A percentile compares a stretch with the other conserved stretches of the same genome.
Evolutionary conservation across 92 coral and sea anemone genomes (phyloP).

Genomic region (Umimayanthus chanpuru): DNA sequence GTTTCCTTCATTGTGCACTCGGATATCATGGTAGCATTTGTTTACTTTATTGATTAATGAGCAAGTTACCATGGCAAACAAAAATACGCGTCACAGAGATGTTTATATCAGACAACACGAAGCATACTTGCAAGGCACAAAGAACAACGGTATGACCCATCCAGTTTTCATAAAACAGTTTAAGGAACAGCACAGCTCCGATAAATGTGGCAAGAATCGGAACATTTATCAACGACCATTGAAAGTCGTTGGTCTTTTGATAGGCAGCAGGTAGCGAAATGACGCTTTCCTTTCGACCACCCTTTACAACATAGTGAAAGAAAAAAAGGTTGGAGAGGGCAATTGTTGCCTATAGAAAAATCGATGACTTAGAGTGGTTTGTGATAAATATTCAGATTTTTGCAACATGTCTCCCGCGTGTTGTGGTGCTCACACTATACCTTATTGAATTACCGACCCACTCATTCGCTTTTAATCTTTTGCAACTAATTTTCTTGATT

Average conservation of each 20-base stretch:
- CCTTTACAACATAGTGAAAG: neutral
- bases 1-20: neutral
- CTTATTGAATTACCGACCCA: neutral
- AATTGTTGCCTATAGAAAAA: neutral
- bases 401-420: neutral
- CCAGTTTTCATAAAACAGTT: neutral
- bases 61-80: slow-evolving; percentile 3
- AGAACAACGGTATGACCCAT: neutral
- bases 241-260: neutral
- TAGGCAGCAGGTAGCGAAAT: neutral
- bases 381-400: neutral
- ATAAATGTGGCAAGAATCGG: neutral
- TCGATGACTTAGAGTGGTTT: neutral
- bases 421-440: neutral
- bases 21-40: neutral
- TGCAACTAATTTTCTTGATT: too few species aligned
- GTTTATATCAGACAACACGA: neutral
- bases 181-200: neutral
- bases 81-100: neutral
- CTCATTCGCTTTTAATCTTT: neutral
- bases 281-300: neutral
- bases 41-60: neutral
- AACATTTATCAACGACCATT: neutral
- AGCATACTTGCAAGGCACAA: neutral
- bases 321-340: neutral